These are phyloP conservation scores for Nannoperca australis DNA, from an alignment of 2,797 vertebrate genomes.

Conservation along the genomic window DNA sequence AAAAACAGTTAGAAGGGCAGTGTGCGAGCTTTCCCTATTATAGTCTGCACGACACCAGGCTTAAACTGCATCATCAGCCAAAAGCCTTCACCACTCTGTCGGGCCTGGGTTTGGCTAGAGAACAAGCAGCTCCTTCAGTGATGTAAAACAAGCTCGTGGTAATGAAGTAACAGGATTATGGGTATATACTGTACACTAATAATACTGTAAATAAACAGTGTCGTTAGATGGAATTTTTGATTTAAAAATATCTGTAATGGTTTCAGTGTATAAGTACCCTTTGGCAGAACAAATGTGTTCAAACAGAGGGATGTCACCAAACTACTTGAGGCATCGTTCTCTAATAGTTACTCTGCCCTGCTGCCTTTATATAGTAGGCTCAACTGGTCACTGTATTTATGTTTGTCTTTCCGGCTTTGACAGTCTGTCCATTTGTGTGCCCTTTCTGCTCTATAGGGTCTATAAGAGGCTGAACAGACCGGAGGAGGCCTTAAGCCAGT, in stretches of 20 bases:
- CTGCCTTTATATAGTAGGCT: not conserved
- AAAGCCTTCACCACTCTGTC: slow-evolving; percentile 31
- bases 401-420: slow-evolving; percentile 25
- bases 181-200: slow-evolving; percentile 3
- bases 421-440: slow-evolving; percentile 16
- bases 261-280: not conserved
- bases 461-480: slow-evolving; percentile 76
- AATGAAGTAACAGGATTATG: slow-evolving; percentile 17
- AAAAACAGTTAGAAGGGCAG: slow-evolving; percentile 39
- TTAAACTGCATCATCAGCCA: slow-evolving; percentile 34
- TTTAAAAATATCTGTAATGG: not conserved
- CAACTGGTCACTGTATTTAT: not conserved
- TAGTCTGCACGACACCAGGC: slow-evolving; percentile 39
- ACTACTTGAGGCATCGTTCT: not conserved
- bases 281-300: not conserved
- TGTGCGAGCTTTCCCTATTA: slow-evolving; percentile 49
- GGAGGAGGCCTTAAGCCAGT: slow-evolving; percentile 77
- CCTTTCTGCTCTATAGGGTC: slow-evolving; percentile 70
- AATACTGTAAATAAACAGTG: not conserved
- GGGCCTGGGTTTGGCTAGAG: slow-evolving; percentile 25
- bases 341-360: not conserved
- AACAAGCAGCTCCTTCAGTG: slow-evolving; percentile 31
- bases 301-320: not conserved
- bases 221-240: not conserved
- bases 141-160: slow-evolving; percentile 25